Percentiles rank a stretch among this genome's conserved stretches.
Conservation (phyloP, 2,797 vertebrate species). For the Kryptopterus vitreolus region DNA sequence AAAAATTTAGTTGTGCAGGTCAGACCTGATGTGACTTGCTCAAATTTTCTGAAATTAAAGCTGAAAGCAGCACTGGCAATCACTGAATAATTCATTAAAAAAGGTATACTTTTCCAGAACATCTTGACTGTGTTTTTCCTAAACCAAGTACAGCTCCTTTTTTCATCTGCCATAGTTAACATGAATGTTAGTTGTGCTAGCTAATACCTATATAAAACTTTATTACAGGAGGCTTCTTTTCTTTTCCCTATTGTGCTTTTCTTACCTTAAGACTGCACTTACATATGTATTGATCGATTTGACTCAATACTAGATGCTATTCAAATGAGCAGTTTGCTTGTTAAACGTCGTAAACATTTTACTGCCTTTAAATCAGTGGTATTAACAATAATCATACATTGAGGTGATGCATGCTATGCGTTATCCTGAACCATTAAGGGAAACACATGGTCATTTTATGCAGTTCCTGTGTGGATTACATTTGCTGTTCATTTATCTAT, state of each 20-base stretch:
- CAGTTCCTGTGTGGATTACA: neutral
- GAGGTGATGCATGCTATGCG: neutral
- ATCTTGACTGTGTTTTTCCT: neutral
- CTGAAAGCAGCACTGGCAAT: neutral
- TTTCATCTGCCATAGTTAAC: neutral
- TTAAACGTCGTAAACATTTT: neutral
- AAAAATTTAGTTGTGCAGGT: neutral
- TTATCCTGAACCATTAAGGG: neutral
- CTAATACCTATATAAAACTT: neutral
- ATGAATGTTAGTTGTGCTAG: neutral
- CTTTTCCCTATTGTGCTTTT: neutral
- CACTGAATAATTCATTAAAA: neutral
- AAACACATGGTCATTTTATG: neutral
- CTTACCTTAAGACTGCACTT: neutral
- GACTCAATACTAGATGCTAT: neutral
- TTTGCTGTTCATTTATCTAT: conserved; percentile 20
- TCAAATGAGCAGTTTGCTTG: neutral
- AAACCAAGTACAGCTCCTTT: neutral
- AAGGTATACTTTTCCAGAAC: neutral
- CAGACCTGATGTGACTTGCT: neutral
- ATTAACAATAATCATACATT: neutral
- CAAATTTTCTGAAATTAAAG: neutral
- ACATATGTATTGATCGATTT: neutral
- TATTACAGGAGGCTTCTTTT: neutral
- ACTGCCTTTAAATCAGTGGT: neutral